These are phyloP conservation scores for Oreochromis aureus DNA, from an alignment of 2,113 vertebrate species.

Conservation along the genomic window DNA sequence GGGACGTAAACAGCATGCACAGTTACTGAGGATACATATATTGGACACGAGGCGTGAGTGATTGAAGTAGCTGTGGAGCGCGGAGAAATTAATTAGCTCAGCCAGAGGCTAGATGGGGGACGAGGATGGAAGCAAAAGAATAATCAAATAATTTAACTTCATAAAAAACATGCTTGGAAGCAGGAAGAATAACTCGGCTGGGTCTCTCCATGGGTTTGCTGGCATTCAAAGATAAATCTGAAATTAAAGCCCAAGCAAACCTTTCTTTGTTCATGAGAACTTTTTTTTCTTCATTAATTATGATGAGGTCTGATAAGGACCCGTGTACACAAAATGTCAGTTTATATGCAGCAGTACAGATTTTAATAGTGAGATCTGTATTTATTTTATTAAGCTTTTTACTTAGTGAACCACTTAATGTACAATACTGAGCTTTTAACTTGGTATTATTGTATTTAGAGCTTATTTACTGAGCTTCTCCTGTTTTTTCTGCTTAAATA, in stretches of 20 bases:
- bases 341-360: not conserved
- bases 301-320: not conserved
- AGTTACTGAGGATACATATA: not conserved
- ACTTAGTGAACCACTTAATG: not conserved
- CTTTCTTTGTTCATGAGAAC: not conserved
- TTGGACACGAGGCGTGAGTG: slow-evolving; percentile 8
- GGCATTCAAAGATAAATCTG: not conserved
- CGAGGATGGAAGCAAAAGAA: slow-evolving; percentile 28
- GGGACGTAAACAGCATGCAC: not conserved
- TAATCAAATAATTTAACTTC: slow-evolving; percentile 41
- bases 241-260: not conserved
- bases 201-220: not conserved
- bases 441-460: not conserved
- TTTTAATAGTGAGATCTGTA: not conserved
- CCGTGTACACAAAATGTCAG: not conserved
- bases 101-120: slow-evolving; percentile 21
- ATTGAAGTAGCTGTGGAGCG: slow-evolving; percentile 13
- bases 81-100: slow-evolving; percentile 34
- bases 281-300: not conserved
- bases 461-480: not conserved
- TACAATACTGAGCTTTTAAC: not conserved
- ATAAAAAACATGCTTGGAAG: slow-evolving; percentile 3
- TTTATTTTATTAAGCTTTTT: not conserved
- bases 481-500: not conserved
- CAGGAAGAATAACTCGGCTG: not conserved